Evolutionary conservation across 2,113 vertebrate species (phyloP).

Genomic region (Apus apus): DNA sequence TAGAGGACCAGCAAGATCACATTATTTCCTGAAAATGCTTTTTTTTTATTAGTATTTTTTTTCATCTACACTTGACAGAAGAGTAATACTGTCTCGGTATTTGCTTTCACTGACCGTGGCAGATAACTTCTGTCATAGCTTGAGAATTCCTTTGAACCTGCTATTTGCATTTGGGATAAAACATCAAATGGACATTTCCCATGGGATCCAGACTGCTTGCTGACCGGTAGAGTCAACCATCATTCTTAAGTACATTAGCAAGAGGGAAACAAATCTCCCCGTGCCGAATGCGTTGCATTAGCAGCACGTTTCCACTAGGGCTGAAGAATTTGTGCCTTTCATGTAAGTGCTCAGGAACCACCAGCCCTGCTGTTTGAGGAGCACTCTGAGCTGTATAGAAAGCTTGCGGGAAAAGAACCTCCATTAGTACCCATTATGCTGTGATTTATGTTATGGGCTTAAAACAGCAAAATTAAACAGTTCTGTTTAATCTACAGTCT

Average conservation of each 20-base stretch:
- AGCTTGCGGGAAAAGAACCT: conserved; percentile 1
- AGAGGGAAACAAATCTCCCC: neutral
- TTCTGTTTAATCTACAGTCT: conserved; percentile 44
- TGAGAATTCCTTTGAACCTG: conserved; percentile 6
- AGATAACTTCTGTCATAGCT: neutral
- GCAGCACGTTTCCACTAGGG: conserved; percentile 37
- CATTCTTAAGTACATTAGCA: neutral
- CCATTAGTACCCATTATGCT: conserved; percentile 34
- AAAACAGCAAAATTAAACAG: conserved; percentile 42
- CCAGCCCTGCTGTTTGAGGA: conserved; percentile 24
- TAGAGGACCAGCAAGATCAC: neutral
- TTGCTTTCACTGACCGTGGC: neutral
- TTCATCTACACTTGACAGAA: neutral
- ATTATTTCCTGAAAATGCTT: neutral
- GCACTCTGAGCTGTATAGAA: conserved; percentile 34
- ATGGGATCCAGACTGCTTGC: neutral
- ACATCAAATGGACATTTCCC: neutral
- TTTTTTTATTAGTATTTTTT: neutral
- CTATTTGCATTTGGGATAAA: conserved; percentile 43
- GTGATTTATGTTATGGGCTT: conserved; percentile 25
- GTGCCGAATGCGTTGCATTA: neutral
- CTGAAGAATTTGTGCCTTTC: conserved; percentile 55
- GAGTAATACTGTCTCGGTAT: neutral
- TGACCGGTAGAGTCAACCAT: neutral
- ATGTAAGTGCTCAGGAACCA: conserved; percentile 55